These are phyloP conservation scores for Sinopyrophorus schimmeli DNA, from an alignment of 2,888 invertebrate genomes.

Conservation along the genomic window DNA sequence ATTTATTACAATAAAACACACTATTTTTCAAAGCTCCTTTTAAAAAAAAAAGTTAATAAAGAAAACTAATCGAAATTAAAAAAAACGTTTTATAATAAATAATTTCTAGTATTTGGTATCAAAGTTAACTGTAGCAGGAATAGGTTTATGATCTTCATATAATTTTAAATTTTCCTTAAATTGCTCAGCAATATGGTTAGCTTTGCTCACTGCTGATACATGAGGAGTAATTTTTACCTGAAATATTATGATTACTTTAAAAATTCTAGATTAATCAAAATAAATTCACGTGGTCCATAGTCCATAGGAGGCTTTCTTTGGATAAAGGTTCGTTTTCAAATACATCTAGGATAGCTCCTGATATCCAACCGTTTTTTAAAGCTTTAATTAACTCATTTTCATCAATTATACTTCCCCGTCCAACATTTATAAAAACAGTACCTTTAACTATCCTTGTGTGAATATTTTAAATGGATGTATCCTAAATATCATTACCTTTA, in stretches of 20 bases:
- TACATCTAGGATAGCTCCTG: constrained; percentile 62
- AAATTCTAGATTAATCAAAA: background rate
- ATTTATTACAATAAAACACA: too few relatives aligned
- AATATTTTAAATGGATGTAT: background rate
- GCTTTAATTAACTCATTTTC: constrained; percentile 59
- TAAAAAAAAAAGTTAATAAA: too few relatives aligned
- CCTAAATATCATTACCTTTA: constrained; percentile 43
- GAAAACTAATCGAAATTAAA: too few relatives aligned
- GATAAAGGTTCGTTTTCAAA: constrained; percentile 60
- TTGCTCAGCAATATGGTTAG: constrained; percentile 54
- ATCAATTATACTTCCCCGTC: constrained; percentile 60
- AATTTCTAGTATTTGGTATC: constrained; percentile 54
- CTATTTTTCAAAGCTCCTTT: too few relatives aligned
- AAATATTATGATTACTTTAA: constrained; percentile 16
- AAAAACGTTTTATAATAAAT: too few relatives aligned
- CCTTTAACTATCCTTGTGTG: background rate
- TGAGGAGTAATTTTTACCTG: constrained; percentile 58
- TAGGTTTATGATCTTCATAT: constrained; percentile 48
- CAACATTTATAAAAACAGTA: constrained; percentile 62
- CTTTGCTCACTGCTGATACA: constrained; percentile 51
- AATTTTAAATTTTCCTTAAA: constrained; percentile 55
- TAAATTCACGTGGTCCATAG: constrained; percentile 53
- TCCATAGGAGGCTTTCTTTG: constrained; percentile 57
- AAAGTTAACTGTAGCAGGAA: constrained; percentile 52
- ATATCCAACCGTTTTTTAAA: constrained; percentile 58